Evolutionary conservation across 2,888 invertebrate species (phyloP).

Genomic region (Ischnura elegans): DNA sequence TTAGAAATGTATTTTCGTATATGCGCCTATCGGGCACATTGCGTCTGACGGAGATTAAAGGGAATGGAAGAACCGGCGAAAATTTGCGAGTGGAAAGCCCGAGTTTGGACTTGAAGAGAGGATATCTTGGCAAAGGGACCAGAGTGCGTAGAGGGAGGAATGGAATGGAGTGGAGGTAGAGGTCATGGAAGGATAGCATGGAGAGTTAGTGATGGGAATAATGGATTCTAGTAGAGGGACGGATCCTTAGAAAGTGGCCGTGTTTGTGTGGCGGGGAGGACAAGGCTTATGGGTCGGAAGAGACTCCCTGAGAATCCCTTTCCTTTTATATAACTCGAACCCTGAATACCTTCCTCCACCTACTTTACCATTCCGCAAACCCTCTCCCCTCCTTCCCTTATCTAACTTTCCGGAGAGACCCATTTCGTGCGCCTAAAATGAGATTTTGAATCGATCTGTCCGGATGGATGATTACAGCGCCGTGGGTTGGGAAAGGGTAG

Average conservation of each 20-base stretch:
- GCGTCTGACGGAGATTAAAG: too few species aligned
- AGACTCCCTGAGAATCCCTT: neutral
- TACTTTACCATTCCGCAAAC: neutral
- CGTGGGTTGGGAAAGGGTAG: too few species aligned
- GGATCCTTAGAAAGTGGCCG: neutral
- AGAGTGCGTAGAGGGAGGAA: neutral
- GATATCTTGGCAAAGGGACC: neutral
- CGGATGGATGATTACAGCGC: slow-evolving; percentile 20
- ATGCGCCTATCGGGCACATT: too few species aligned
- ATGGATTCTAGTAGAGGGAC: slow-evolving; percentile 29
- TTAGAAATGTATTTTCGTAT: too few species aligned
- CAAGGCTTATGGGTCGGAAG: neutral
- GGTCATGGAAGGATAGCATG: slow-evolving; percentile 26
- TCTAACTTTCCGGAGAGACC: slow-evolving; percentile 34
- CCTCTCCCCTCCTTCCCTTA: neutral
- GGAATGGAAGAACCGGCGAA: neutral
- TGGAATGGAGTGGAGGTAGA: too few species aligned
- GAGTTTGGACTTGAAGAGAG: slow-evolving; percentile 34
- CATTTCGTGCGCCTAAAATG: slow-evolving; percentile 43
- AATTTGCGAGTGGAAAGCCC: neutral
- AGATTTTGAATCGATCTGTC: slow-evolving; percentile 54
- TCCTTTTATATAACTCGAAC: neutral
- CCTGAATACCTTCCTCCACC: neutral
- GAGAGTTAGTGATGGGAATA: slow-evolving; percentile 40
- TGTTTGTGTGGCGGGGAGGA: neutral